These are phyloP conservation scores for Phrynocephalus vlangalii DNA, from an alignment of 2,797 vertebrate species.

Conservation along the genomic window DNA sequence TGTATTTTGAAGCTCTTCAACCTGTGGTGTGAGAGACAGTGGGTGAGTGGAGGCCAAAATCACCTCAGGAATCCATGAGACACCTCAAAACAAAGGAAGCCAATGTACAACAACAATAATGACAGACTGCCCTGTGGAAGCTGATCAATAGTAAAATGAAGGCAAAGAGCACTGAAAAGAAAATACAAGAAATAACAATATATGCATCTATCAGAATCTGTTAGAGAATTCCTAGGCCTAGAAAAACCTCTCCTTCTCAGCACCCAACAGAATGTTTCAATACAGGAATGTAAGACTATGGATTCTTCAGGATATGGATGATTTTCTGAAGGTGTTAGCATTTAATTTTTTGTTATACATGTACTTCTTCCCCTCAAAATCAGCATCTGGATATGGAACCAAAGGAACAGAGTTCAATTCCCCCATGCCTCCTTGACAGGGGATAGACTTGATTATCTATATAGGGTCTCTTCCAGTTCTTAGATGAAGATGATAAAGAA, in stretches of 20 bases:
- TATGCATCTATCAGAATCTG: not conserved
- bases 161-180: constrained; percentile 6
- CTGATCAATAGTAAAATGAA: constrained; percentile 10
- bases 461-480: not conserved
- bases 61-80: not conserved
- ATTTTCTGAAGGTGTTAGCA: not conserved
- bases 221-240: not conserved
- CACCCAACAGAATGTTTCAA: not conserved
- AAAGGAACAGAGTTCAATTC: too few species aligned
- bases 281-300: not conserved
- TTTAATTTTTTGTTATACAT: not conserved
- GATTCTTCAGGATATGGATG: not conserved
- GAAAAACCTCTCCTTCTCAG: not conserved
- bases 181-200: not conserved
- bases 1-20: constrained; percentile 23
- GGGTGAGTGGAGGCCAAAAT: constrained; percentile 56
- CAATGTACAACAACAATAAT: not conserved
- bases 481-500: not conserved
- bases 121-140: not conserved
- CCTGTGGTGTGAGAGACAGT: not conserved
- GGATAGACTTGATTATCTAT: not conserved
- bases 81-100: constrained; percentile 8
- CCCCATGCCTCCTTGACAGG: too few species aligned
- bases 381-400: too few species aligned
- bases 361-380: too few species aligned